These are phyloP conservation scores for Pseudorectes ferrugineus DNA, from an alignment of 2,113 vertebrate species.

Conservation along the genomic window DNA sequence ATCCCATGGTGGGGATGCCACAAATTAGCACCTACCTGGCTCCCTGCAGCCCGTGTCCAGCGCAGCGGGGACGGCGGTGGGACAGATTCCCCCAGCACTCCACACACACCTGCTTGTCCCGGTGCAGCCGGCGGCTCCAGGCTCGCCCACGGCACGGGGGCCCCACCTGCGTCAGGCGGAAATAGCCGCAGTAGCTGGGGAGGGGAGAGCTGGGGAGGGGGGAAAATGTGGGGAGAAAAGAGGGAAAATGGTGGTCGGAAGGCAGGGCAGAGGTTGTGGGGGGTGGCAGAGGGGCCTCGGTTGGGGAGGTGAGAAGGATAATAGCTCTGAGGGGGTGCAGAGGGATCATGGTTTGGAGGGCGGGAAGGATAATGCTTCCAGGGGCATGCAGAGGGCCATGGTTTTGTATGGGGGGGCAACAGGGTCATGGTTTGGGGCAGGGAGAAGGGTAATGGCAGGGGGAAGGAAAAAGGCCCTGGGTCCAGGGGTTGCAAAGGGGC, in stretches of 20 bases:
- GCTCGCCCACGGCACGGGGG: constrained; percentile 64
- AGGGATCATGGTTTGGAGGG: neutral
- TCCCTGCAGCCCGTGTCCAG: constrained; percentile 72
- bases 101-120: constrained; percentile 71
- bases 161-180: constrained; percentile 76
- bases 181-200: constrained; percentile 79
- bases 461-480: neutral
- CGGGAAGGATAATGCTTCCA: neutral
- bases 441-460: neutral
- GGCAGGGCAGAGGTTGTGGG: neutral
- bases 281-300: too few species aligned
- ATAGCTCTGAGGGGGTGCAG: neutral
- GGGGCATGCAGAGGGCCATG: too few species aligned
- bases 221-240: neutral
- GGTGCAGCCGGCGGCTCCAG: constrained; percentile 75
- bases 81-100: constrained; percentile 73
- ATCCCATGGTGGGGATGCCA: neutral
- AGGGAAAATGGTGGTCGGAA: neutral
- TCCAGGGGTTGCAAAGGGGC: neutral
- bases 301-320: too few species aligned
- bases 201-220: neutral
- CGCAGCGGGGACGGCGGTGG: constrained; percentile 65
- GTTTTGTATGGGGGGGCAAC: neutral
- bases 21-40: constrained; percentile 64
- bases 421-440: too few species aligned